A percentile compares a stretch with the other conserved stretches of the same genome.
phyloP scores from a whole-genome alignment of 2,797 vertebrate species.

The Oceanodroma leucorhoa region DNA sequence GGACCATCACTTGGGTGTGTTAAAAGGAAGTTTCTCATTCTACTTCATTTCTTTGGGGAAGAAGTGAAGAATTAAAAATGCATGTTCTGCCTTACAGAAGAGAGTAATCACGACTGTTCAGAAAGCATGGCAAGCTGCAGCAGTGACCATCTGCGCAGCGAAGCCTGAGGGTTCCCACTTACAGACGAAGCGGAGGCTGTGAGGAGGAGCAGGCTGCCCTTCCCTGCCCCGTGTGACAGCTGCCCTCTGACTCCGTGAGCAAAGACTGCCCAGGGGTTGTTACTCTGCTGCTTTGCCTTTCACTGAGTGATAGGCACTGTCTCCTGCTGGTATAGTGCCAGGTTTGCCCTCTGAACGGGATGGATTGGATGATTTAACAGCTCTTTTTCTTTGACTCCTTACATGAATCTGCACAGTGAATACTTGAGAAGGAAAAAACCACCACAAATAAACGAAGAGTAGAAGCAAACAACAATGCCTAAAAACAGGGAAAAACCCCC shows the following conservation, averaged over 20 bases:
- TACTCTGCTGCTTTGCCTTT: not conserved
- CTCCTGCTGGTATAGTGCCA: not conserved
- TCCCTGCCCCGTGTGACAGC: fast-evolving
- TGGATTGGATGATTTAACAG: not conserved
- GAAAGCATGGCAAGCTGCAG: not conserved
- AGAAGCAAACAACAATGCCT: not conserved
- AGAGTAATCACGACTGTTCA: not conserved
- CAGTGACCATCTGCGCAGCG: not conserved
- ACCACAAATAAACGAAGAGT: not conserved
- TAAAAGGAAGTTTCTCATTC: not conserved
- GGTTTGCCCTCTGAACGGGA: not conserved
- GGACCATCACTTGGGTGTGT: not conserved
- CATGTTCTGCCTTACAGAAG: not conserved
- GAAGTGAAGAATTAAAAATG: not conserved
- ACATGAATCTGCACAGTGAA: not conserved
- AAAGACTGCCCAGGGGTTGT: not conserved
- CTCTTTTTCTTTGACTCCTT: not conserved
- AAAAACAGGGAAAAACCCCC: not conserved
- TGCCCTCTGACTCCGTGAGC: not conserved
- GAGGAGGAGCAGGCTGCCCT: not conserved
- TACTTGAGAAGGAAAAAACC: not conserved
- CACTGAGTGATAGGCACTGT: not conserved
- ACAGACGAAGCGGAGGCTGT: not conserved
- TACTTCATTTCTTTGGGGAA: not conserved
- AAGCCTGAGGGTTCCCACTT: not conserved